Evolutionary conservation across 2,888 invertebrate genomes (phyloP), one percentile per base, ranked within the genome.

Genomic region (Thecophora atra): DNA sequence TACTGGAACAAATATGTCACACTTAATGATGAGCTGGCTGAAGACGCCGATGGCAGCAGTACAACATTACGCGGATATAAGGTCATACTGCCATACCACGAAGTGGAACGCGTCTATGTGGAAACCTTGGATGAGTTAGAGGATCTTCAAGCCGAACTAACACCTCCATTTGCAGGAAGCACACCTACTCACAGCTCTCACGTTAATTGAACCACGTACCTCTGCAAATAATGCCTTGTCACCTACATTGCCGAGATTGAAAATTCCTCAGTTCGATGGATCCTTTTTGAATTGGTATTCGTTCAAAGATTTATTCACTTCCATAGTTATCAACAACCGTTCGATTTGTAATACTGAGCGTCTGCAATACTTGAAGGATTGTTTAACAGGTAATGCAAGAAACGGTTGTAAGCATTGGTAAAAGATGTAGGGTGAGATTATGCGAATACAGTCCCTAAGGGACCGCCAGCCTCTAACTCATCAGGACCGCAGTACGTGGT

Each of bases 221-320:
- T 11, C 4, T 7, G 11, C 24, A 30, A 13, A 17, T 17, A 7
- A 11, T n/a, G 64, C 64, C 4, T 19, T 52, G 11, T 52, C 66
- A 26, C 17, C 62, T 3, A 28, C 24, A 0, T 52, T 69, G 21
- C 72, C 68, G 8, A 24, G 72, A 3, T 26, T 72, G 17, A 72
- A 72, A 44, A 63, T 67, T 19, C 72, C 72, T 11, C 26, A 63
- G n/a, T 72, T 68, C 26, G 64, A 72, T 69, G 72, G 69, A 6
- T 42, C 28, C 21, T 72, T 65, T 51, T 21, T 64, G n/a, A 44
- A 65, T 6, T 72, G 64, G 69, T 54, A 52, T 58, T 19, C 63
- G 3, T 72, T 68, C 17, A 72, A 72, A 21, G 67, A 72, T 64
- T n/a, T 72, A 26, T 72, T 72, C 37, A 24, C 0, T 4, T 68